Evolutionary conservation across 1,140 invertebrate genomes (phyloP).

Genomic region (Lamellibrachia luymesi): DNA sequence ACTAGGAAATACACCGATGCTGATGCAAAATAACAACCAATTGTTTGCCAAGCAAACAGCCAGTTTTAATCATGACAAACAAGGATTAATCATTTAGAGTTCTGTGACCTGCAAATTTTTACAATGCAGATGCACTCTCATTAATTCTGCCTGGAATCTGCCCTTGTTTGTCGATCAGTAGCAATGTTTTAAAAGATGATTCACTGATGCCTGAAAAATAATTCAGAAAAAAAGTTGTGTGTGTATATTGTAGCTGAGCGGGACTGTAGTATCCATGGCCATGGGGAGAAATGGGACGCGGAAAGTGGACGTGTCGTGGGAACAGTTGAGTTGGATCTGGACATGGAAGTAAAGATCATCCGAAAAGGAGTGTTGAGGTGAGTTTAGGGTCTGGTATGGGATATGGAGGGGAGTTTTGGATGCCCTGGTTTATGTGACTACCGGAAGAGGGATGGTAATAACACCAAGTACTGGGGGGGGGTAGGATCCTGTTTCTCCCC

Average conservation of each 20-base stretch:
- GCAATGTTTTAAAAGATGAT: neutral
- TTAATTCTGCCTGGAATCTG: neutral
- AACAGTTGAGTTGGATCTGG: constrained; percentile 66
- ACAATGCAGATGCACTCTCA: no score
- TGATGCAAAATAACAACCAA: no score
- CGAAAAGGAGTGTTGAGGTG: constrained; percentile 71
- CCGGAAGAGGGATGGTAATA: neutral
- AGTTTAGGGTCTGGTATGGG: neutral
- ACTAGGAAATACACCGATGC: no score
- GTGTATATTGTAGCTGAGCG: constrained; percentile 61
- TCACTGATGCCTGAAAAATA: neutral
- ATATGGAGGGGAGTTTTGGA: neutral
- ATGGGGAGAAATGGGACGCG: constrained; percentile 64
- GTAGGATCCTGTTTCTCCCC: neutral
- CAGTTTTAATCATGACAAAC: no score
- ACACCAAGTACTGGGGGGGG: neutral
- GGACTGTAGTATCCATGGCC: constrained; percentile 67
- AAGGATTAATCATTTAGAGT: no score
- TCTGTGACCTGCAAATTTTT: no score
- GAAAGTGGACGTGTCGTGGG: constrained; percentile 65
- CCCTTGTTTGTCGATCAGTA: neutral
- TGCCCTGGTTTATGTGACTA: neutral
- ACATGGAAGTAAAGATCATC: constrained; percentile 70
- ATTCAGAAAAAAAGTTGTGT: neutral
- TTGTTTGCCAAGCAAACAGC: no score